Percentiles rank a stretch among this genome's conserved stretches.
Conservation (phyloP, 2,113 vertebrate species). For the Nesospiza acunhae region DNA sequence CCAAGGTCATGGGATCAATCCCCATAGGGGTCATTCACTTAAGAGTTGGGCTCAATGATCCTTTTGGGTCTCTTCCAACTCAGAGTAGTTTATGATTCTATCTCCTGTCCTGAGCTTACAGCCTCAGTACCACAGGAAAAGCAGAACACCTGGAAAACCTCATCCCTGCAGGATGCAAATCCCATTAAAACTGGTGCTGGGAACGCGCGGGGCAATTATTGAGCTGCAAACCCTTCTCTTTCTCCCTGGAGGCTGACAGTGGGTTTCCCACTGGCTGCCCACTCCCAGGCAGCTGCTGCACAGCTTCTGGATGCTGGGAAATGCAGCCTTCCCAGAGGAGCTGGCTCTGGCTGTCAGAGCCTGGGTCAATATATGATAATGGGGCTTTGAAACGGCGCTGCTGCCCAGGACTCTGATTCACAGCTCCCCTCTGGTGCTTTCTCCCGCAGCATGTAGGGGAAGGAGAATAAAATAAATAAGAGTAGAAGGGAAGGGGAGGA, state of each 20-base stretch:
- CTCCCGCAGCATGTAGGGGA: background rate
- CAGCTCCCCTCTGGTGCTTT: slow-evolving; percentile 56
- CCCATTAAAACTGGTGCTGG: background rate
- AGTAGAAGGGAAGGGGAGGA: slow-evolving; percentile 12
- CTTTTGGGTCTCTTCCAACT: background rate
- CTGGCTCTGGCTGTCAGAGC: slow-evolving; percentile 60
- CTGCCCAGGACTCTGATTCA: slow-evolving; percentile 65
- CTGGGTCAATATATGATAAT: slow-evolving; percentile 71
- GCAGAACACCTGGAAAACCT: background rate
- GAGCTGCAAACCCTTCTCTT: background rate
- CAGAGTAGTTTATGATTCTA: background rate
- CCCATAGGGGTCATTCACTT: background rate
- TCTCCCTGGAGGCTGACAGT: background rate
- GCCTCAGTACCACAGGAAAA: background rate
- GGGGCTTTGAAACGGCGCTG: slow-evolving; percentile 51
- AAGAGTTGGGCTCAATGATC: background rate
- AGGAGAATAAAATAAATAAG: slow-evolving; percentile 55
- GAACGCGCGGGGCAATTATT: accelerated
- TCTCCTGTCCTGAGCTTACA: background rate
- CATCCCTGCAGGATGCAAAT: background rate
- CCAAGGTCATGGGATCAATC: background rate
- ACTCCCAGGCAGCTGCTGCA: background rate
- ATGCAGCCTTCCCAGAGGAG: slow-evolving; percentile 4
- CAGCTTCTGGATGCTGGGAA: slow-evolving; percentile 35
- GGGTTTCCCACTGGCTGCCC: background rate